Evolutionary conservation across 2,113 vertebrate species (phyloP).

Genomic region (Corvus hawaiiensis): DNA sequence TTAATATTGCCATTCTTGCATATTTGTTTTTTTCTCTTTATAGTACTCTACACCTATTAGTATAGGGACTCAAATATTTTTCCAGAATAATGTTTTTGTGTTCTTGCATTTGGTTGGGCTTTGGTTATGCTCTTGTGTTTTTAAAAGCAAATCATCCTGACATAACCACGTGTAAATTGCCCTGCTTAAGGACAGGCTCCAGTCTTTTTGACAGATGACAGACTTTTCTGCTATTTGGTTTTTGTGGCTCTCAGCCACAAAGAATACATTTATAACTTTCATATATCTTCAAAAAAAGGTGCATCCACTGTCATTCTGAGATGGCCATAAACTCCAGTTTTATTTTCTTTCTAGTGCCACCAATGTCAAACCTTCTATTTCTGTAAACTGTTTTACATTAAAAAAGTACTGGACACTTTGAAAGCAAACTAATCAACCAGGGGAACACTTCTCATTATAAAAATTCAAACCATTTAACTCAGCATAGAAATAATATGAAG

Average conservation of each 20-base stretch:
- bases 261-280: neutral
- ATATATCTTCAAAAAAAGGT: neutral
- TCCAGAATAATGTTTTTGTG: neutral
- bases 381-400: neutral
- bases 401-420: neutral
- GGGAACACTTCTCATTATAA: neutral
- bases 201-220: neutral
- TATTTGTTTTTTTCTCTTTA: neutral
- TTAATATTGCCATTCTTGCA: neutral
- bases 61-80: neutral
- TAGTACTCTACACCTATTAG: neutral
- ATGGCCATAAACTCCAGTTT: neutral
- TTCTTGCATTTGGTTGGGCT: neutral
- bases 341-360: neutral
- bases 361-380: neutral
- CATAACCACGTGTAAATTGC: neutral
- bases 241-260: neutral
- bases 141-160: neutral
- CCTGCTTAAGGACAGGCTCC: neutral
- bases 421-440: neutral
- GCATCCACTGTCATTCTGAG: neutral
- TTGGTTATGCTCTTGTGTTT: neutral
- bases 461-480: neutral
- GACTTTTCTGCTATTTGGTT: neutral
- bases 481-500: neutral